These are phyloP conservation scores for Labeo rohita DNA, from an alignment of 2,113 vertebrate species.

Conservation along the genomic window DNA sequence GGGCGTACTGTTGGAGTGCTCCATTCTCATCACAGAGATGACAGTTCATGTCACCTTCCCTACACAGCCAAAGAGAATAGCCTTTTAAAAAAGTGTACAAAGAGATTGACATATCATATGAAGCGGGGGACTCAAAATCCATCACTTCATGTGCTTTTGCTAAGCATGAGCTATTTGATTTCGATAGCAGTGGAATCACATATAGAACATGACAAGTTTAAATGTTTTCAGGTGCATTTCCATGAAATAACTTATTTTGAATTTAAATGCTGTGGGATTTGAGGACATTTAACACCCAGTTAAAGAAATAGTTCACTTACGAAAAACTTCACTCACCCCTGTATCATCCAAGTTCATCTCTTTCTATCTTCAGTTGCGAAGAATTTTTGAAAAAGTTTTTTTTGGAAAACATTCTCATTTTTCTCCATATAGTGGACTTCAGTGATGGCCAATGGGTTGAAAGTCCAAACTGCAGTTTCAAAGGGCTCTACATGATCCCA, in stretches of 20 bases:
- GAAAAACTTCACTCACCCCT: too few species aligned
- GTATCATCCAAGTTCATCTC: too few species aligned
- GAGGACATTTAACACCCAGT: background rate
- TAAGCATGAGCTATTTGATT: background rate
- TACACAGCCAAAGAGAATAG: conserved; percentile 53
- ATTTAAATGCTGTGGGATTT: background rate
- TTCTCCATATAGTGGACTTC: too few species aligned
- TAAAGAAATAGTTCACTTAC: too few species aligned
- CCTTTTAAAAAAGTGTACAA: conserved; percentile 11
- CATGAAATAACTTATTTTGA: background rate
- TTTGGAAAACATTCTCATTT: too few species aligned
- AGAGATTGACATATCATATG: background rate
- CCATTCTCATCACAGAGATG: conserved; percentile 85
- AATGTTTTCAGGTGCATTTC: background rate
- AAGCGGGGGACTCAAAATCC: background rate
- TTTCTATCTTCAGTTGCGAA: too few species aligned
- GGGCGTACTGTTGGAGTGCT: conserved; percentile 85
- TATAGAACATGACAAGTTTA: background rate
- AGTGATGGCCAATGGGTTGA: too few species aligned
- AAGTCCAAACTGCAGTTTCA: too few species aligned
- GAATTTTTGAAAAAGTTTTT: too few species aligned
- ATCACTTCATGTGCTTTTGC: background rate
- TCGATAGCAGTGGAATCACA: background rate
- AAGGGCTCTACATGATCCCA: too few species aligned
- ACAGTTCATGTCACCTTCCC: conserved; percentile 75